Evolutionary conservation across 2,113 vertebrate species (phyloP).

Genomic region (Panthera tigris): DNA sequence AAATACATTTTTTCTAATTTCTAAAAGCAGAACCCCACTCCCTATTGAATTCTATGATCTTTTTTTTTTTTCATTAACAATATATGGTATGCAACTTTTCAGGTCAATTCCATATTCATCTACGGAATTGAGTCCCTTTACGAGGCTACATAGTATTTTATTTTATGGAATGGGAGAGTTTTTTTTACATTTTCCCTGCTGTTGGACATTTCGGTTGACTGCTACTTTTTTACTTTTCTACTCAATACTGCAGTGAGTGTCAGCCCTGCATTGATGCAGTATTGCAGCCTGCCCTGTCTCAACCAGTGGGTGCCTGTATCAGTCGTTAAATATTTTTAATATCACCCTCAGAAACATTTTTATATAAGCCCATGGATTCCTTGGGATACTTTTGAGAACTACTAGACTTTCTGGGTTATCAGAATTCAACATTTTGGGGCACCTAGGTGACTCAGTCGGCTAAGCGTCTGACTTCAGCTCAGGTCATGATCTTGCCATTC

Average conservation of each 20-base stretch:
- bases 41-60: conserved; percentile 4
- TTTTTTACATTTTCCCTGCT: neutral
- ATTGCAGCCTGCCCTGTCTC: neutral
- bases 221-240: neutral
- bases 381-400: neutral
- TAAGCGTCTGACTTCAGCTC: no score
- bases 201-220: neutral
- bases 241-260: neutral
- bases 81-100: neutral
- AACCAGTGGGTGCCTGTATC: neutral
- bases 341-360: neutral
- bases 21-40: neutral
- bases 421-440: neutral
- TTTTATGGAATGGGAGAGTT: neutral
- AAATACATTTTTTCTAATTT: neutral
- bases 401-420: neutral
- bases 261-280: neutral
- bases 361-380: neutral
- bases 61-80: neutral
- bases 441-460: no score
- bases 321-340: neutral
- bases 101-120: neutral
- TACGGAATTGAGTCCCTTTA: neutral
- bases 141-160: neutral
- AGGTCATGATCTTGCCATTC: no score